phyloP scores from a whole-genome alignment of 2,113 vertebrate species.

The Suncus etruscus region DNA sequence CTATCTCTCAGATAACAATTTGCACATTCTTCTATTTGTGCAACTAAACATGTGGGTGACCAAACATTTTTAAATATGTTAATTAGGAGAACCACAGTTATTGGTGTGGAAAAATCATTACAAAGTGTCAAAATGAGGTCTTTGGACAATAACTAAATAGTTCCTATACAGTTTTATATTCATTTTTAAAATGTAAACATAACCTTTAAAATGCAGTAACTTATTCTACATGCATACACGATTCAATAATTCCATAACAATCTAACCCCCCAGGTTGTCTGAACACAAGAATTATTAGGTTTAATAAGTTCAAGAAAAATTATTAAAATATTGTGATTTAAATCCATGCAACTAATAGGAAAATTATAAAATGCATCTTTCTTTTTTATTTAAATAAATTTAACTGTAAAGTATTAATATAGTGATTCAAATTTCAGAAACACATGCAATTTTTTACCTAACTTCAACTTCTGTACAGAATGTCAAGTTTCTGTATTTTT shows the following conservation, averaged over 20 bases:
- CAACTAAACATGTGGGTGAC: neutral
- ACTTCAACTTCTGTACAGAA: slow-evolving; percentile 43
- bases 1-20: neutral
- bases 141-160: slow-evolving; percentile 31
- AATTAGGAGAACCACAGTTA: neutral
- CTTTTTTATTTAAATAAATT: slow-evolving; percentile 19
- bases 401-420: neutral
- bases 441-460: slow-evolving; percentile 61
- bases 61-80: slow-evolving; percentile 45
- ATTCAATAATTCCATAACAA: slow-evolving; percentile 4
- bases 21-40: neutral
- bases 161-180: neutral
- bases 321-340: neutral
- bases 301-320: no score
- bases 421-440: slow-evolving; percentile 52
- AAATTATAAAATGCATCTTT: no score
- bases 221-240: neutral
- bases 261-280: neutral
- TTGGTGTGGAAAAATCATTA: neutral
- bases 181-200: neutral
- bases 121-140: slow-evolving; percentile 3
- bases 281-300: neutral
- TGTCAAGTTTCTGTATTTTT: slow-evolving; percentile 7
- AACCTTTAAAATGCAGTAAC: neutral
- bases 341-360: neutral